phyloP scores from a whole-genome alignment of 2,797 vertebrate species.

The Apogon talboti region DNA sequence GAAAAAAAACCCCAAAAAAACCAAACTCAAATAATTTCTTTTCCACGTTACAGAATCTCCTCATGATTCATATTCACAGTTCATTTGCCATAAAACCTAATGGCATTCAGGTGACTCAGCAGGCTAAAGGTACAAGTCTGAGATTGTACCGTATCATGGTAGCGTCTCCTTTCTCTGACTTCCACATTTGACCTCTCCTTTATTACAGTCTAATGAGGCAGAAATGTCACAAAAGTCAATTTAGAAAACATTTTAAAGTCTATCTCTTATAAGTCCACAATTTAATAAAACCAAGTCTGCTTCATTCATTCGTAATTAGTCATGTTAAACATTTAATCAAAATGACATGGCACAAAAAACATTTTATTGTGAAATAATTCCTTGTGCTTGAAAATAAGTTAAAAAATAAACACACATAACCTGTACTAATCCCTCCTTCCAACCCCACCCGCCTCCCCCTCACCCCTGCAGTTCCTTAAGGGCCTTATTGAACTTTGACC shows the following conservation, averaged over 20 bases:
- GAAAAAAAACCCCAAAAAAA: slow-evolving; percentile 1
- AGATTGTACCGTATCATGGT: slow-evolving; percentile 12
- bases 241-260: slow-evolving; percentile 22
- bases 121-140: slow-evolving; percentile 33
- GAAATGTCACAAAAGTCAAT: slow-evolving; percentile 25
- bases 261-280: slow-evolving; percentile 30
- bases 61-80: slow-evolving; percentile 42
- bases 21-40: slow-evolving; percentile 7
- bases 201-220: slow-evolving; percentile 24
- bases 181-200: slow-evolving; percentile 28
- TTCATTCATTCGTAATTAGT: slow-evolving; percentile 51
- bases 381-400: slow-evolving; percentile 77
- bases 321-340: slow-evolving; percentile 58
- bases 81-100: slow-evolving; percentile 34
- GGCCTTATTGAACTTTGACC: slow-evolving; percentile 66
- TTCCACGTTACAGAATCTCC: slow-evolving; percentile 27
- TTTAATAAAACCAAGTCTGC: slow-evolving; percentile 43
- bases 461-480: slow-evolving; percentile 62
- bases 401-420: slow-evolving; percentile 67
- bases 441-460: slow-evolving; percentile 39
- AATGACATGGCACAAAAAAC: slow-evolving; percentile 57
- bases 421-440: slow-evolving; percentile 42
- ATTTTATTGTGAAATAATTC: slow-evolving; percentile 50
- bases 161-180: neutral
- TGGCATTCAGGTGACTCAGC: slow-evolving; percentile 26